Percentiles rank a stretch among this genome's conserved stretches.
Conservation (phyloP, 2,888 invertebrate genomes). For the Galerucella pusilla region DNA sequence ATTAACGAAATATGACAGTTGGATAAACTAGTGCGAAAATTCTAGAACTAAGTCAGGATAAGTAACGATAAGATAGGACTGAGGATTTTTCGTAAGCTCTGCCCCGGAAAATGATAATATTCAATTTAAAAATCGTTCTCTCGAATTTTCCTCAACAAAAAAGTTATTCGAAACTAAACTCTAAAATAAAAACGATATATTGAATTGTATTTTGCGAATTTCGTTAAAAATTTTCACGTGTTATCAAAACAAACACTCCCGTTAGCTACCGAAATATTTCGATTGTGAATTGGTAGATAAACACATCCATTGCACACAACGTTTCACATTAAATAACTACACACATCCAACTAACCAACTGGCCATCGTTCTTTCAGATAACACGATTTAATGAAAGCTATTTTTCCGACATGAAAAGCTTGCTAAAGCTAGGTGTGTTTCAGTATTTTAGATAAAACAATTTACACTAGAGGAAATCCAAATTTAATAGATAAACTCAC, state of each 20-base stretch:
- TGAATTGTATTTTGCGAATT: neutral
- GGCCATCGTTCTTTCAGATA: neutral
- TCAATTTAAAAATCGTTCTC: neutral
- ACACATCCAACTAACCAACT: neutral
- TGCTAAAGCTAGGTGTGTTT: neutral
- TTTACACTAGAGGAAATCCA: too few relatives aligned
- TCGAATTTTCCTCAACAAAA: neutral
- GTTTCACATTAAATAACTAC: neutral
- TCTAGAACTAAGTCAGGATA: too few relatives aligned
- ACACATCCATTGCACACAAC: neutral
- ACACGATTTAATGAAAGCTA: neutral
- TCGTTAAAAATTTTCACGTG: neutral
- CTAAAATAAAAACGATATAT: neutral
- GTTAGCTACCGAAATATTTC: neutral
- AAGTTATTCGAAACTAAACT: too few relatives aligned
- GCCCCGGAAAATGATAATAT: too few relatives aligned
- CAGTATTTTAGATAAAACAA: too few relatives aligned
- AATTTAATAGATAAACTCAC: too few relatives aligned
- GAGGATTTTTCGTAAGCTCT: too few relatives aligned
- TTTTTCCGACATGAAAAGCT: neutral
- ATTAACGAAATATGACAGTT: too few relatives aligned
- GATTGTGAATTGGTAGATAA: constrained; percentile 1
- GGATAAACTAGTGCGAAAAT: too few relatives aligned
- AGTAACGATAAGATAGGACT: too few relatives aligned
- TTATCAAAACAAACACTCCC: constrained; percentile 3